Percentiles rank a stretch among this genome's conserved stretches.
Conservation (phyloP, 2,113 vertebrate species). For the Potamarius usumacintae region DNA sequence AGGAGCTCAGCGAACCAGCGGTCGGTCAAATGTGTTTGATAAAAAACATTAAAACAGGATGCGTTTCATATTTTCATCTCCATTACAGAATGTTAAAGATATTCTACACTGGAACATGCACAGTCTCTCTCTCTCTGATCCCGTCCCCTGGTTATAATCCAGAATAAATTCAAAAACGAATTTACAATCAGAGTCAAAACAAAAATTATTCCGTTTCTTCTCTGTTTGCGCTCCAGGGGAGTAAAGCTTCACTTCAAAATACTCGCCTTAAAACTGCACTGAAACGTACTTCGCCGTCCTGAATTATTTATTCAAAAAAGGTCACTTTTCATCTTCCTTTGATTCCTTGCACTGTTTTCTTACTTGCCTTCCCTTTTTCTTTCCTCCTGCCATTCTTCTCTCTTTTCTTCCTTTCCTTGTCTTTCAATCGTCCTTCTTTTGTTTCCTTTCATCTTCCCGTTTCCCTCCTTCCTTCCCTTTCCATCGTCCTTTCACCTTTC, state of each 20-base stretch:
- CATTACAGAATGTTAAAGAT: neutral
- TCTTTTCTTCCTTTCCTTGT: neutral
- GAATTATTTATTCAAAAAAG: conserved; percentile 23
- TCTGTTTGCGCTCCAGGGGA: neutral
- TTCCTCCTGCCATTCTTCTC: too few relatives aligned
- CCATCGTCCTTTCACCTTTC: neutral
- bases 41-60: neutral
- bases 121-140: neutral
- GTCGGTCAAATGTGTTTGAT: neutral
- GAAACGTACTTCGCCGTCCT: neutral
- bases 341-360: neutral
- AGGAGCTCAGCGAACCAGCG: conserved; percentile 14
- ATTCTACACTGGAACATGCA: neutral
- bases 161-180: neutral
- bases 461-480: neutral
- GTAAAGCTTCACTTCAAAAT: neutral
- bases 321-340: neutral
- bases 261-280: neutral
- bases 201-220: neutral
- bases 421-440: neutral
- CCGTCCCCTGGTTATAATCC: neutral
- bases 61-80: too few relatives aligned
- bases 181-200: neutral
- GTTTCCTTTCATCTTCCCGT: neutral
- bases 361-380: neutral